phyloP scores from a whole-genome alignment of 1,140 invertebrate genomes.

The Psix sp. region DNA sequence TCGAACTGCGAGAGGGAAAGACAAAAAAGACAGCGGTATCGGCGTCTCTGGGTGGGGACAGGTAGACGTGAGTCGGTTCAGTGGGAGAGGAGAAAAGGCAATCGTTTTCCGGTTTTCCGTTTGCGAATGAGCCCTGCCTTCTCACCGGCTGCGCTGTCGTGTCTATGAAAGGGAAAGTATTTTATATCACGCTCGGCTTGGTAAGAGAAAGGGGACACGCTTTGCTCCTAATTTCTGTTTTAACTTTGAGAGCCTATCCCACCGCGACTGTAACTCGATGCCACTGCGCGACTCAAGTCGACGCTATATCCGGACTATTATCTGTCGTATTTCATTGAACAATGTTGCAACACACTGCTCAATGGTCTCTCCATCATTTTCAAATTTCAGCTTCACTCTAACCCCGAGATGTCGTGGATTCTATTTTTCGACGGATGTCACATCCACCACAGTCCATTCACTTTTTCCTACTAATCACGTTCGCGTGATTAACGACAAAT shows the following conservation, averaged over 20 bases:
- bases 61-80: slow-evolving; percentile 41
- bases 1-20: slow-evolving; percentile 31
- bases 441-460: no score
- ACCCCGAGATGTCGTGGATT: background rate
- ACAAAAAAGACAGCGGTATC: slow-evolving; percentile 16
- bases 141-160: slow-evolving; percentile 41
- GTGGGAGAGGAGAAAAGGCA: slow-evolving; percentile 59
- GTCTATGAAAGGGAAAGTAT: slow-evolving; percentile 76
- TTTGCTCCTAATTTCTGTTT: slow-evolving; percentile 77
- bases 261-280: slow-evolving; percentile 61
- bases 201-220: slow-evolving; percentile 78
- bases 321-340: slow-evolving; percentile 49
- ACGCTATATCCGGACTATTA: slow-evolving; percentile 53
- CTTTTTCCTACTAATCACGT: no score
- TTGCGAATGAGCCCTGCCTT: slow-evolving; percentile 59
- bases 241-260: slow-evolving; percentile 69
- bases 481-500: slow-evolving; percentile 5
- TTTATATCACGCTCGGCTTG: slow-evolving; percentile 76
- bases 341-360: slow-evolving; percentile 38
- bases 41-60: slow-evolving; percentile 16
- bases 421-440: slow-evolving; percentile 4
- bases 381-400: no score
- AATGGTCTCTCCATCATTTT: slow-evolving; percentile 21
- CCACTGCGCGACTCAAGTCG: slow-evolving; percentile 51
- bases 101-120: slow-evolving; percentile 75